Evolutionary conservation across 1,140 invertebrate genomes (phyloP), one percentile per base, ranked within the genome.

Genomic region (Oncopodura yosiiana): DNA sequence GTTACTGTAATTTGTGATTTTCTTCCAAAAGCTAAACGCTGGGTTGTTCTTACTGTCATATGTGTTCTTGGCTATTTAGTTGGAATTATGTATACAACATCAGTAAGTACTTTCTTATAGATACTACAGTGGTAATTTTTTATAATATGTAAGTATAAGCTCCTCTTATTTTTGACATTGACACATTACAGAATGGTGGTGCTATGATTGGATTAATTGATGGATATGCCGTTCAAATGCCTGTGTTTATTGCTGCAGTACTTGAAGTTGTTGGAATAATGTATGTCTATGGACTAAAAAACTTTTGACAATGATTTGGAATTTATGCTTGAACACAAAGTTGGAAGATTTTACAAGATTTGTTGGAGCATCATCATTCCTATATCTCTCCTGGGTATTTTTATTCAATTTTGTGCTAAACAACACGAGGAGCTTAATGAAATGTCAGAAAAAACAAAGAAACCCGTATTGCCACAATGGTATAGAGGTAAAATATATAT

Each of bases 171-270:
- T 2, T 49, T 38, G 24, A n/a, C 9, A 29, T n/a, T n/a, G 11
- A 3, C 23, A 1, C 11, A 23, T 21, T 37, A 19, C 12, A 53
- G 51, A 89, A 86, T 48, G 90, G 91, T 1, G 84, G 87, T 66
- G 88, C 83, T 66, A 78, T 93, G 19, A 72, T 94, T 27, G 84
- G 80, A 46, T 69, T 94, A n/a, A 80, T 94, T 23, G 89, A 94
- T 68, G 81, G 80, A 63, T 93, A 85, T 67, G 87, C 82, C 4
- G 83, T 82, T n/a, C 84, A 84, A 1, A 84, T 87, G 58, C 78
- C 86, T 49, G 79, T 85, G 16, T 77, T 87, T 46, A 76, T 87
- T 45, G 73, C 87, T 29, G 83, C 82, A 3, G 79, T 82, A 12
- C 71, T 79, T 21, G 84, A 89, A 70, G 76, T 84, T 5, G 69